Conservation (phyloP, 2,888 invertebrate species). For the Mayetiola destructor region DNA sequence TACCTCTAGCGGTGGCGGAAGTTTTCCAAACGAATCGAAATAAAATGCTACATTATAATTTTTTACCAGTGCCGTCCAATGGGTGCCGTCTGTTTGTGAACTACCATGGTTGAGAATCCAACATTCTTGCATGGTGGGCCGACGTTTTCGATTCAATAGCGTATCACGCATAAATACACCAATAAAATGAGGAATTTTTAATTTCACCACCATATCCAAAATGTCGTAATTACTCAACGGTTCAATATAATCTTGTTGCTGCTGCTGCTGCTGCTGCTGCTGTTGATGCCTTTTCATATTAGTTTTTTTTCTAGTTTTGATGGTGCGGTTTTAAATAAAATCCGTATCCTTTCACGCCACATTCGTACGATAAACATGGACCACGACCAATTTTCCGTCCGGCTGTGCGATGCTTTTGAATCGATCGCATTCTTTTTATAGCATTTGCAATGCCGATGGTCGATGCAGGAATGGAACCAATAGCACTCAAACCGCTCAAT, state of each 20-base stretch:
- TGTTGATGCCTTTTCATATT: neutral
- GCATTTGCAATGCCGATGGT: conserved; percentile 27
- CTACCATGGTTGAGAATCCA: neutral
- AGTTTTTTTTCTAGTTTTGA: conserved; percentile 22
- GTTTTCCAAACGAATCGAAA: conserved; percentile 30
- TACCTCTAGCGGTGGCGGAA: conserved; percentile 25
- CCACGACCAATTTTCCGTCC: conserved; percentile 21
- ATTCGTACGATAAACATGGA: conserved; percentile 24
- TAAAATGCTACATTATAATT: conserved; percentile 23
- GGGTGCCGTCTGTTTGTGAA: conserved; percentile 22
- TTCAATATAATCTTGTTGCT: neutral
- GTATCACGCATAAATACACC: conserved; percentile 21
- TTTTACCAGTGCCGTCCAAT: conserved; percentile 29
- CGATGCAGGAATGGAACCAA: conserved; percentile 27
- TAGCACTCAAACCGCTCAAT: conserved; percentile 27
- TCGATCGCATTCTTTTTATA: conserved; percentile 25
- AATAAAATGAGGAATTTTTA: neutral
- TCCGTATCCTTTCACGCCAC: conserved; percentile 26
- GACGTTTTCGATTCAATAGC: conserved; percentile 25
- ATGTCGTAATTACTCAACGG: neutral
- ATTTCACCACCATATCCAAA: neutral
- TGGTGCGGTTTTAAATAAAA: conserved; percentile 25
- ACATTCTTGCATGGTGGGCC: conserved; percentile 12
- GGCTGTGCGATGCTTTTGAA: conserved; percentile 22
- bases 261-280: neutral